These are phyloP conservation scores for Agonopterix arenella DNA, from an alignment of 2,888 invertebrate genomes.

Conservation along the genomic window DNA sequence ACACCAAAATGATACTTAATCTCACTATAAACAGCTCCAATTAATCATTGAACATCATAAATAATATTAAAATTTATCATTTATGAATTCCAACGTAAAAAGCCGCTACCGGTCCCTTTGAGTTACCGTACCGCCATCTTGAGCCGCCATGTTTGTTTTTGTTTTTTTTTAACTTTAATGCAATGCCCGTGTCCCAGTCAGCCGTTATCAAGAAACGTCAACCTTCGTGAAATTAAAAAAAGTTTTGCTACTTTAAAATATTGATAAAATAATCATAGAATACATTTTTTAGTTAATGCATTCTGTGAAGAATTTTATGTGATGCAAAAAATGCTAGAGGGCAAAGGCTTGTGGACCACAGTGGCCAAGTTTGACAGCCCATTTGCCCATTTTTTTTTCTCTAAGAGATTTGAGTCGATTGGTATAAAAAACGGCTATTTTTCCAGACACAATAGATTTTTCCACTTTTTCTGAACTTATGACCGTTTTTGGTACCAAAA, in stretches of 20 bases:
- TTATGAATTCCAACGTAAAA: constrained; percentile 63
- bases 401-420: no score
- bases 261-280: constrained; percentile 13
- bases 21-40: constrained; percentile 34
- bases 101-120: constrained; percentile 70
- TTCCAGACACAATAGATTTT: no score
- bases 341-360: no score
- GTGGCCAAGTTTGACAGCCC: no score
- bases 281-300: constrained; percentile 15
- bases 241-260: constrained; percentile 17
- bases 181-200: constrained; percentile 65
- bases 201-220: constrained; percentile 42
- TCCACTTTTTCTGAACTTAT: no score
- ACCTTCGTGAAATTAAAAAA: constrained; percentile 25
- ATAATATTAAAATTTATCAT: constrained; percentile 74
- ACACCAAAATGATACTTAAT: constrained; percentile 30
- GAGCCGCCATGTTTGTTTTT: constrained; percentile 60
- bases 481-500: no score
- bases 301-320: constrained; percentile 7
- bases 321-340: no score
- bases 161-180: constrained; percentile 51
- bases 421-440: no score
- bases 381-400: no score
- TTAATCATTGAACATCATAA: constrained; percentile 49
- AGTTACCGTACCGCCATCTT: constrained; percentile 63